phyloP scores from a whole-genome alignment of 1,140 invertebrate genomes.

The Cryptotermes secundus region DNA sequence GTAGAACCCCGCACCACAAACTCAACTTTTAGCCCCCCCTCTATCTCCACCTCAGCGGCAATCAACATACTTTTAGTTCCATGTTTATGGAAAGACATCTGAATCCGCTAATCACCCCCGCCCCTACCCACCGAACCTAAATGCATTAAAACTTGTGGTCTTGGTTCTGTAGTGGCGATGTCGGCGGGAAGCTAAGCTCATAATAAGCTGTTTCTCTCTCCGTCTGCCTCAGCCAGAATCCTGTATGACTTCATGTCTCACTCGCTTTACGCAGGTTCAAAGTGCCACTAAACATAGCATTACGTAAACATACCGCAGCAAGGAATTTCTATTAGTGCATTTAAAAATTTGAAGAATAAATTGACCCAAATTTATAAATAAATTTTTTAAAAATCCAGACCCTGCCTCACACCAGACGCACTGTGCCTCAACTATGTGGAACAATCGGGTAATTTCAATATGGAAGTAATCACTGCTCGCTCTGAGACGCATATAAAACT shows the following conservation, averaged over 20 bases:
- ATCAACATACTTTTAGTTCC: not conserved
- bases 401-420: too few relatives aligned
- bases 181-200: not conserved
- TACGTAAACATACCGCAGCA: not conserved
- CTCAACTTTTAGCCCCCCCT: too few relatives aligned
- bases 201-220: not conserved
- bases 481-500: too few relatives aligned
- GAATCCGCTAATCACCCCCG: not conserved
- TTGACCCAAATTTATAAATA: too few relatives aligned
- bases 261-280: not conserved
- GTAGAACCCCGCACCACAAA: not conserved
- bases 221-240: too few relatives aligned
- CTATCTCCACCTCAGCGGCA: not conserved
- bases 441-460: too few relatives aligned
- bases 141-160: constrained; percentile 11
- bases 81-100: constrained; percentile 11
- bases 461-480: too few relatives aligned
- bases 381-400: too few relatives aligned
- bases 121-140: not conserved
- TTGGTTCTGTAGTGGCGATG: not conserved
- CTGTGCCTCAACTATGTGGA: too few relatives aligned
- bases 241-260: not conserved
- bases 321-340: not conserved
- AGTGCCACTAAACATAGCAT: not conserved
- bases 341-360: too few relatives aligned